These are phyloP conservation scores for Sitobion miscanthi DNA, from an alignment of 1,140 invertebrate species.

Conservation along the genomic window DNA sequence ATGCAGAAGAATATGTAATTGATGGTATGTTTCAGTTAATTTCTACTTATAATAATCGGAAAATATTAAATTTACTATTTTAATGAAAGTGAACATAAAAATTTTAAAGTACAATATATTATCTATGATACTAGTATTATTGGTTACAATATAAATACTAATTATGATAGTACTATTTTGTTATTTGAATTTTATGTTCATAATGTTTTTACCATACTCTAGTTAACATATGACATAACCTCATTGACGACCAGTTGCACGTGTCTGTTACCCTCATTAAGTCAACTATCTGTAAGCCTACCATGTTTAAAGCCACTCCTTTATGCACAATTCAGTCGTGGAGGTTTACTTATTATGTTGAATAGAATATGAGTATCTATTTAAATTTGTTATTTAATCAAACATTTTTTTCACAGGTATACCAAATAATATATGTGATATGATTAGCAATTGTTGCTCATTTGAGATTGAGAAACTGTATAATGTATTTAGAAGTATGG, in stretches of 20 bases:
- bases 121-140: too few species aligned
- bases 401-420: background rate
- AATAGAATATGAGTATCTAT: background rate
- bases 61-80: too few species aligned
- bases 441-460: background rate
- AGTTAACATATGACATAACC: too few species aligned
- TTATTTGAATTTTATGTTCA: too few species aligned
- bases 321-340: fast-evolving
- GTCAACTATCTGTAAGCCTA: background rate
- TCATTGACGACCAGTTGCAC: too few species aligned
- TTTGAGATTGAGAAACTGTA: slow-evolving; percentile 37
- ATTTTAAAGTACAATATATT: too few species aligned
- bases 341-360: background rate
- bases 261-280: too few species aligned
- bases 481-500: slow-evolving; percentile 40
- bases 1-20: background rate
- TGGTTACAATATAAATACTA: too few species aligned
- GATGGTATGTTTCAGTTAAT: slow-evolving; percentile 14
- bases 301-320: background rate
- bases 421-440: background rate
- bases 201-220: too few species aligned
- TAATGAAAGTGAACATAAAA: too few species aligned
- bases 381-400: background rate
- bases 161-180: too few species aligned
- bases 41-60: background rate